phyloP scores from a whole-genome alignment of 2,113 vertebrate species.

The Camelus dromedarius region DNA sequence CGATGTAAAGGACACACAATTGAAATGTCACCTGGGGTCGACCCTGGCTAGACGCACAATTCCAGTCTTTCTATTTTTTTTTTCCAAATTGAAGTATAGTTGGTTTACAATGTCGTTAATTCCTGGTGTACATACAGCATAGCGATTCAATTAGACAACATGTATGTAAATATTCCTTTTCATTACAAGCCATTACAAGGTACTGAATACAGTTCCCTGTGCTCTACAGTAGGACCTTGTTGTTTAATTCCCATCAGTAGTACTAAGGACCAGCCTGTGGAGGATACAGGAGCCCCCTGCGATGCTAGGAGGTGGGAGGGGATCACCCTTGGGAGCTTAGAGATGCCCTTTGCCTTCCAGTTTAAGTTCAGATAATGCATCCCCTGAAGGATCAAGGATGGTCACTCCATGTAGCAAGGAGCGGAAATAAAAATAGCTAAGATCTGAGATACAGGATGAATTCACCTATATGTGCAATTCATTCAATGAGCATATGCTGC shows the following conservation, averaged over 20 bases:
- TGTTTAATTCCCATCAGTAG: too few species aligned
- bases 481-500: neutral
- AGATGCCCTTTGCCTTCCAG: neutral
- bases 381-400: neutral
- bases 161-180: too few species aligned
- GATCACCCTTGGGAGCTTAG: neutral
- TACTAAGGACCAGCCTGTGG: neutral
- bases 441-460: neutral
- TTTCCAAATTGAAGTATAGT: too few species aligned
- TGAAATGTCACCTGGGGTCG: neutral
- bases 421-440: neutral
- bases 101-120: too few species aligned
- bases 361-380: neutral
- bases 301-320: neutral
- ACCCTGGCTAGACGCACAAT: neutral
- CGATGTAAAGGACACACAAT: neutral
- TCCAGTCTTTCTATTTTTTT: neutral
- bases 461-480: neutral
- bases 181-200: too few species aligned
- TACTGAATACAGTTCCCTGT: too few species aligned
- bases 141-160: too few species aligned
- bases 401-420: neutral
- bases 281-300: rapidly evolving
- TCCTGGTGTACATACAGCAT: too few species aligned
- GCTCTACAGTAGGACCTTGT: too few species aligned